Conservation (phyloP, 1,140 invertebrate genomes). For the Bombus polaris region DNA sequence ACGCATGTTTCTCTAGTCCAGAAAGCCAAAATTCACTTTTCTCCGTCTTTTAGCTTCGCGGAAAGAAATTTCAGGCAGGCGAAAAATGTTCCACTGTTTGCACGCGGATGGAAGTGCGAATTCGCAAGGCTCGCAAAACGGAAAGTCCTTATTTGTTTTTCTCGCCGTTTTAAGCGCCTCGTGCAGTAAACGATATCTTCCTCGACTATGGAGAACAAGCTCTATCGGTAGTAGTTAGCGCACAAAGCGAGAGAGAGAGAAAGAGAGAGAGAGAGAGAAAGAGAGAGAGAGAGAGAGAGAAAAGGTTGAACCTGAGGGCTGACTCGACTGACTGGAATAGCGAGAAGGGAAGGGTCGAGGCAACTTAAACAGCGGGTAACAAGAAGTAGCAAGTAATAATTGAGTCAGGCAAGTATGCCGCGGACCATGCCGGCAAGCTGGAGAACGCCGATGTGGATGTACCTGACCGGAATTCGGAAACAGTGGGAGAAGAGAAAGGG, state of each 20-base stretch:
- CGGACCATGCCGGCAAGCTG: conserved; percentile 48
- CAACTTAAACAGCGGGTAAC: conserved; percentile 76
- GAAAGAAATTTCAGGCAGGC: no score
- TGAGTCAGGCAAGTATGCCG: conserved; percentile 73
- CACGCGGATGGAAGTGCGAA: background rate
- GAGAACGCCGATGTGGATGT: conserved; percentile 53
- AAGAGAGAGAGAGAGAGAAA: no score
- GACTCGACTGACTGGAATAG: conserved; percentile 43
- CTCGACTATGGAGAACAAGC: background rate
- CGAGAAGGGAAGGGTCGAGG: conserved; percentile 35
- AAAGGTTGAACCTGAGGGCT: conserved; percentile 1
- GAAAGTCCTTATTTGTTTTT: conserved; percentile 7
- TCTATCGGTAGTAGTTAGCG: conserved; percentile 18
- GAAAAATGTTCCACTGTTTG: background rate
- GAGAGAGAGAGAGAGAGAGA: background rate
- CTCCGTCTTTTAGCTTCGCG: background rate
- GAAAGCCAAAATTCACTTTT: conserved; percentile 14
- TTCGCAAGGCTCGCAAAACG: background rate
- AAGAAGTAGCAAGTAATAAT: conserved; percentile 76
- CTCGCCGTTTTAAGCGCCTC: background rate
- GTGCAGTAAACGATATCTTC: background rate
- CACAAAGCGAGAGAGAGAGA: no score
- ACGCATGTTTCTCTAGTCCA: background rate
- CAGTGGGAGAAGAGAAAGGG: conserved; percentile 24
- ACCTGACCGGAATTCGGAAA: conserved; percentile 74